Conservation (phyloP, 2,888 invertebrate species). For the Cacoxenus indagator region DNA sequence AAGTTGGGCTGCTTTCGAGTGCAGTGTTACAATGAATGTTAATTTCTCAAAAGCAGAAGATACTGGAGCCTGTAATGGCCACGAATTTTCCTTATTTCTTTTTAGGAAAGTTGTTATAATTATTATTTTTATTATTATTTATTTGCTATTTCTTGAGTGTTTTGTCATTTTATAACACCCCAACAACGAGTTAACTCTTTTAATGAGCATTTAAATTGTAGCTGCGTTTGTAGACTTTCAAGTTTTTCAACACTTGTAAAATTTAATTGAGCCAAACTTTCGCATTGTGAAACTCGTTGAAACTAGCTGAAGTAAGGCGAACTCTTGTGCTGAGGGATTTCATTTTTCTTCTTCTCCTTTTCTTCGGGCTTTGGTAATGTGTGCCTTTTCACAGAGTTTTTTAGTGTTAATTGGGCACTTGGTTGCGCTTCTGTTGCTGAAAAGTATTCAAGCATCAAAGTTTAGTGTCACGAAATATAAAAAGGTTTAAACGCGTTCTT, state of each 20-base stretch:
- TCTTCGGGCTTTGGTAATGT: neutral
- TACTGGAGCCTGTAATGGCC: neutral
- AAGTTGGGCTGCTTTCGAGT: neutral
- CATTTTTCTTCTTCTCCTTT: neutral
- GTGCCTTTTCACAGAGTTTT: no score
- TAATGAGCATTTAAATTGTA: conserved; percentile 2
- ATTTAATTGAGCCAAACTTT: conserved; percentile 7
- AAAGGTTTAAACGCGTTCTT: no score
- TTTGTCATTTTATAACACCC: no score
- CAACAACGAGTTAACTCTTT: neutral
- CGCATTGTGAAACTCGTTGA: neutral
- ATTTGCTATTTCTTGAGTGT: neutral
- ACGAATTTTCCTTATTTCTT: neutral
- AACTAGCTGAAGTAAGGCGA: neutral
- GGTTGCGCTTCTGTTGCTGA: neutral
- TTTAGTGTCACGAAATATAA: neutral
- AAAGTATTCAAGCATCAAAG: neutral
- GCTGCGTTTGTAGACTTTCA: neutral
- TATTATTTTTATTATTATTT: neutral
- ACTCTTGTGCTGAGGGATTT: neutral
- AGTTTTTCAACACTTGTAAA: neutral
- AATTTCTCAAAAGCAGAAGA: neutral
- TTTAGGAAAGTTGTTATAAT: neutral
- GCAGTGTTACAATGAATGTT: neutral
- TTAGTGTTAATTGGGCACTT: neutral